Evolutionary conservation across 2,113 vertebrate genomes (phyloP), one percentile per base, ranked within the genome.

Genomic region (Chaetorhynchus papuensis): DNA sequence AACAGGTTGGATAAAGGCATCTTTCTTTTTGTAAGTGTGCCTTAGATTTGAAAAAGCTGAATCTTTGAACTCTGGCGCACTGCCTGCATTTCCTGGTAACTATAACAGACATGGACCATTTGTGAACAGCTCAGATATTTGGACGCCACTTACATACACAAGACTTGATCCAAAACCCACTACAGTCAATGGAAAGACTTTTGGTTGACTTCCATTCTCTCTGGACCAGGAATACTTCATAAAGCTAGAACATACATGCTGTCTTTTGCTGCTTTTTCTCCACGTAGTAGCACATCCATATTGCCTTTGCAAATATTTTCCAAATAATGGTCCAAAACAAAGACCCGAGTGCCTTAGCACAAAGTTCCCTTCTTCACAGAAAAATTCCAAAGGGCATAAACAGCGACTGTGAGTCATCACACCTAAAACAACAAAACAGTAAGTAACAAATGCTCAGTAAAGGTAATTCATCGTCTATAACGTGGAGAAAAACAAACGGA

Each of bases 81-180:
- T 83, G 44, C 45, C 44, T 88, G 64, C 83, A 86, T 96, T 95
- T 94, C 63, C 87, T 92, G 83, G 87, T 92, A 95, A 90, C 52
- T 85, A 74, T 57, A 95, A 64, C 82, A 93, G 95, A 90, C 92
- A 86, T 56, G 71, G 88, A 65, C 68, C 63, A 92, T 95, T 96
- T 95, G 53, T 90, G 92, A 94, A 93, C 85, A 95, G 59, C 79
- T 96, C 85, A 93, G 92, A 86, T 60, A 83, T 93, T 93, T 96
- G 96, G 92, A 94, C 44, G 1, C 59, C 93, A 78, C 64, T 91
- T 77, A 63, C 52, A 66, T 66, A 94, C 68, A 97, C 76, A 92
- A 90, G 75, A 52, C 44, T 72, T 83, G 50, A 59, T 95, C 85
- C 94, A 95, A 96, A 88, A 96, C 66, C 50, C 64, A 66, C 75